phyloP scores from a whole-genome alignment of 1,140 invertebrate species.

The Sminthurinus signatus region DNA sequence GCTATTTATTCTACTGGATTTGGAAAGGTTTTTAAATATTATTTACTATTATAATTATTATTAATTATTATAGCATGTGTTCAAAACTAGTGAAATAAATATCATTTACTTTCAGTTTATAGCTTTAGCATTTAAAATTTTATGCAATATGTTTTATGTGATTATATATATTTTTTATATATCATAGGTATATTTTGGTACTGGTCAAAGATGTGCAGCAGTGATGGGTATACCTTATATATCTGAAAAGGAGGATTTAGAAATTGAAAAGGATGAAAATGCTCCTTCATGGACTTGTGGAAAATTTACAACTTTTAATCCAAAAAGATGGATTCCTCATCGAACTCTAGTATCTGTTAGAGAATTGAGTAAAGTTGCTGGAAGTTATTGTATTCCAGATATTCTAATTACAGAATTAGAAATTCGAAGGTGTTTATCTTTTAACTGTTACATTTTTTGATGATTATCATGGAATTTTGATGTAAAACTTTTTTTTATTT shows the following conservation, averaged over 20 bases:
- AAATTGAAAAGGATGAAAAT: conserved; percentile 13
- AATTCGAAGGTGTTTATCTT: conserved; percentile 36
- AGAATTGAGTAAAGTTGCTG: conserved; percentile 42
- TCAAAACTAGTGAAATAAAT: no score
- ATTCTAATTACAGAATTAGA: conserved; percentile 47
- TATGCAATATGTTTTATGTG: neutral
- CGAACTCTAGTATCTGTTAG: conserved; percentile 47
- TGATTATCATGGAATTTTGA: no score
- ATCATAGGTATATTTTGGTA: conserved; percentile 14
- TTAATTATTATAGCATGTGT: no score
- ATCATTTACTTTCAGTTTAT: no score
- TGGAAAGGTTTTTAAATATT: no score
- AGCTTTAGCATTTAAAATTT: no score
- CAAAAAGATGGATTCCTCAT: conserved; percentile 39
- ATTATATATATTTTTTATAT: no score
- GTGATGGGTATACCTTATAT: conserved; percentile 27
- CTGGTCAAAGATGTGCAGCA: neutral
- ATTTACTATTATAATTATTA: no score
- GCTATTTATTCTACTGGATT: neutral
- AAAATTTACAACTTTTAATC: conserved; percentile 42
- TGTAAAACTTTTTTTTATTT: no score
- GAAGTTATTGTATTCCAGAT: conserved; percentile 43
- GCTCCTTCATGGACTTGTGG: conserved; percentile 39
- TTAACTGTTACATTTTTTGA: no score
- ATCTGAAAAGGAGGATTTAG: conserved; percentile 17